A percentile compares a stretch with the other conserved stretches of the same genome.
phyloP scores from a whole-genome alignment of 2,888 invertebrate genomes.

The Meloe dianella region DNA sequence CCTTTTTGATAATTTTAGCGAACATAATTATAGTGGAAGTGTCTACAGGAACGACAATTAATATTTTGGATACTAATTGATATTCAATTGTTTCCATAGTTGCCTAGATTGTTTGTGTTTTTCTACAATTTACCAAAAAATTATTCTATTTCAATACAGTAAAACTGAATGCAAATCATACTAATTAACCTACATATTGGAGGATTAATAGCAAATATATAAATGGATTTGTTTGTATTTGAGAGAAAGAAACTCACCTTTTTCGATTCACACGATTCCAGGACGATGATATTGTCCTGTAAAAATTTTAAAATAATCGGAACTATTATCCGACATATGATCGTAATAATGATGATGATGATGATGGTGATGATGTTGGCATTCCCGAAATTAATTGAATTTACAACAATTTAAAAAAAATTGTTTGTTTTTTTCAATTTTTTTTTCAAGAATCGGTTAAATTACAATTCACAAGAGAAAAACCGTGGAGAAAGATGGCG shows the following conservation, averaged over 20 bases:
- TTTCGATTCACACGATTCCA: background rate
- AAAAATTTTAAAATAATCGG: background rate
- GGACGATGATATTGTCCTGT: conserved; percentile 8
- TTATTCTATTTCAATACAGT: no score
- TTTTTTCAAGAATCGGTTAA: background rate
- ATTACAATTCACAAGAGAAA: conserved; percentile 52
- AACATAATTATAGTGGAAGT: conserved; percentile 3
- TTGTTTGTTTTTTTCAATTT: no score
- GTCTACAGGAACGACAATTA: conserved; percentile 2
- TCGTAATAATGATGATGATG: background rate
- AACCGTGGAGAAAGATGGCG: conserved; percentile 67
- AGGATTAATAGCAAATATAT: background rate
- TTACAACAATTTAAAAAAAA: background rate
- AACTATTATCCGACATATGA: background rate
- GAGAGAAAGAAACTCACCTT: background rate
- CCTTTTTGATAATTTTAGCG: background rate
- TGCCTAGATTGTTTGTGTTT: background rate
- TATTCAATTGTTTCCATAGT: conserved; percentile 1
- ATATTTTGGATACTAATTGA: background rate
- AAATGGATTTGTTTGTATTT: background rate
- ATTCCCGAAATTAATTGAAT: background rate
- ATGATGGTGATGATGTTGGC: background rate
- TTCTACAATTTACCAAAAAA: background rate
- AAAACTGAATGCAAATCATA: background rate
- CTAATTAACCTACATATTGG: background rate